Conservation (phyloP, 2,888 invertebrate species). For the Hirtodrosophila confusa region DNA sequence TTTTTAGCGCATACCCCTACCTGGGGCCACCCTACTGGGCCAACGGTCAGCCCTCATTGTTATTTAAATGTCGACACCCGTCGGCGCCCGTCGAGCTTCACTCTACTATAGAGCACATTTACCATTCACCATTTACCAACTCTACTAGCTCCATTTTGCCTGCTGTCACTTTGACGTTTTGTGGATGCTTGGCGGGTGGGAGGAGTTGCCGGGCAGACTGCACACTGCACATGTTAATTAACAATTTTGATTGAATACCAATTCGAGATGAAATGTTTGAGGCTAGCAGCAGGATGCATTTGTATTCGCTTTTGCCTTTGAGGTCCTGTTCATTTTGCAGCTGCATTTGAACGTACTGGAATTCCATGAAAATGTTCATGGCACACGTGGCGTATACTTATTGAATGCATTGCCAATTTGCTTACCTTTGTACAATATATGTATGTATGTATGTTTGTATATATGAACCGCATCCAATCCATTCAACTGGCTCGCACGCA, state of each 20-base stretch:
- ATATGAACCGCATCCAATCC: too few relatives aligned
- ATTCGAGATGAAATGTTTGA: conserved; percentile 67
- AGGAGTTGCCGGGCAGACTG: not conserved
- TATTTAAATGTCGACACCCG: conserved; percentile 57
- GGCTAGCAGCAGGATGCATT: not conserved
- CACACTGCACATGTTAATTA: conserved; percentile 76
- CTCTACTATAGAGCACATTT: not conserved
- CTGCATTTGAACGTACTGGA: conserved; percentile 1
- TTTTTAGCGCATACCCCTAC: conserved; percentile 15
- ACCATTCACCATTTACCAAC: not conserved
- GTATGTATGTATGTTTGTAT: too few relatives aligned
- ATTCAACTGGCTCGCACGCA: not conserved
- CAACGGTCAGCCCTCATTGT: conserved; percentile 32
- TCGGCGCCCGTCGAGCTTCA: conserved; percentile 4
- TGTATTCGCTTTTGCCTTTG: conserved; percentile 37
- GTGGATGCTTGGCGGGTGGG: not conserved
- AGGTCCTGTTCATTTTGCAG: conserved; percentile 44
- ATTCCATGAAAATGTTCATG: conserved; percentile 34
- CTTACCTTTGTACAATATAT: not conserved
- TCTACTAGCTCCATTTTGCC: not conserved
- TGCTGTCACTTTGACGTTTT: conserved; percentile 6
- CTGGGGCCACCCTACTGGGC: not conserved
- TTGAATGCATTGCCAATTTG: conserved; percentile 15
- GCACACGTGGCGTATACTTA: conserved; percentile 34
- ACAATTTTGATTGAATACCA: conserved; percentile 80